phyloP scores from a whole-genome alignment of 2,797 vertebrate species.

The Alectoris magna region DNA sequence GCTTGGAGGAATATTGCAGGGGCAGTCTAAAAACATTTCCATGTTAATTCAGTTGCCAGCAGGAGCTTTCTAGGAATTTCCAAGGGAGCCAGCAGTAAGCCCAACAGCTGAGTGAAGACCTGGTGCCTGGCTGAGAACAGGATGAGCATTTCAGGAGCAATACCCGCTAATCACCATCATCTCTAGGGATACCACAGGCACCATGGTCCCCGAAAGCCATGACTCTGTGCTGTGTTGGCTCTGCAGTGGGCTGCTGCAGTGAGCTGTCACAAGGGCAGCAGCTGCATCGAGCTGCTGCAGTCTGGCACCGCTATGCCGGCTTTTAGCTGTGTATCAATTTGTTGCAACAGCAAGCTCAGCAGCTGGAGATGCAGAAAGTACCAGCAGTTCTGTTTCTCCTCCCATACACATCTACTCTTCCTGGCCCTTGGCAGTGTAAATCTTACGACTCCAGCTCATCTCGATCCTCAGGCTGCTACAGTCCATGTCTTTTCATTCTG shows the following conservation, averaged over 20 bases:
- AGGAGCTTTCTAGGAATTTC: not conserved
- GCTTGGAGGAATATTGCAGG: not conserved
- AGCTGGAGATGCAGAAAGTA: not conserved
- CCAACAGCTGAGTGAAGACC: not conserved
- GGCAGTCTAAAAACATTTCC: not conserved
- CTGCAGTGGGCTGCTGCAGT: not conserved
- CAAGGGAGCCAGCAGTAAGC: not conserved
- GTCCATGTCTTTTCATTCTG: not conserved
- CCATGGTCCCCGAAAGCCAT: not conserved
- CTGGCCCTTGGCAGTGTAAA: not conserved
- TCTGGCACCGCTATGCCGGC: not conserved
- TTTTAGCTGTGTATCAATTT: not conserved
- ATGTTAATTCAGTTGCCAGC: not conserved
- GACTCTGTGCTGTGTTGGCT: not conserved
- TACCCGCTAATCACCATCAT: not conserved
- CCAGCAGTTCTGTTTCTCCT: not conserved
- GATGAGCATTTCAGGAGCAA: fast-evolving
- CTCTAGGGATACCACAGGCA: not conserved
- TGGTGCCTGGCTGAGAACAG: not conserved
- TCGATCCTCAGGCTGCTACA: not conserved
- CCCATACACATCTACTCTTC: not conserved
- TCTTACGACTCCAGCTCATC: not conserved
- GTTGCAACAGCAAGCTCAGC: not conserved
- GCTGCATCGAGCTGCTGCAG: not conserved
- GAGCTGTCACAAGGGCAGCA: not conserved